These are phyloP conservation scores for Diachrysia chrysitis DNA, from an alignment of 2,888 invertebrate genomes.

Conservation along the genomic window DNA sequence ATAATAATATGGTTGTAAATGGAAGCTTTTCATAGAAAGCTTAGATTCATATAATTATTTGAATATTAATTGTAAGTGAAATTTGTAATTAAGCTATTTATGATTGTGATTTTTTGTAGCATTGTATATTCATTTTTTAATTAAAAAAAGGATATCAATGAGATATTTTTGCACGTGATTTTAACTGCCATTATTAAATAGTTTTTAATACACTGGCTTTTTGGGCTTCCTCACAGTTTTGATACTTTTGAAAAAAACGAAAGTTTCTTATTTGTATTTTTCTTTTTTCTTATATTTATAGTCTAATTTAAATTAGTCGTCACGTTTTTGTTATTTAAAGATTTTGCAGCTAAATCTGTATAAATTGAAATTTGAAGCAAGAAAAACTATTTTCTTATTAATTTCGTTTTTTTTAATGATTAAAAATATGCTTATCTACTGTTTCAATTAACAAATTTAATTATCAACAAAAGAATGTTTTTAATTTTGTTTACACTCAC, in stretches of 20 bases:
- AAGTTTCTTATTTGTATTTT: background rate
- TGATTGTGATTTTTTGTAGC: no score
- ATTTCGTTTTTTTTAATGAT: no score
- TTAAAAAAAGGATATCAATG: conserved; percentile 7
- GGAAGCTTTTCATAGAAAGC: conserved; percentile 49
- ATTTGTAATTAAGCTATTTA: conserved; percentile 18
- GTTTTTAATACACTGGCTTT: conserved; percentile 11
- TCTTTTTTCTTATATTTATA: no score
- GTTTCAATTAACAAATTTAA: no score
- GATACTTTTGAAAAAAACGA: background rate
- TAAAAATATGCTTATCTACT: no score
- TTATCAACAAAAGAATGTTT: no score
- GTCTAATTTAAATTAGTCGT: background rate
- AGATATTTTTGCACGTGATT: conserved; percentile 38
- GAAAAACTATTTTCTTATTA: background rate
- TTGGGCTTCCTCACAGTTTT: background rate
- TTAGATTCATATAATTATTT: no score
- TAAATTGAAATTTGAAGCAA: background rate
- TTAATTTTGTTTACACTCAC: no score
- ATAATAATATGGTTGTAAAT: conserved; percentile 51
- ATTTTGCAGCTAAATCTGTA: background rate
- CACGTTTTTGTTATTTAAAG: background rate
- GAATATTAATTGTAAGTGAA: no score
- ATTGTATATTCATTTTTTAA: no score
- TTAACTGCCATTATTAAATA: conserved; percentile 40